Conservation (phyloP, 2,113 vertebrate genomes). For the Epinephelus moara region DNA sequence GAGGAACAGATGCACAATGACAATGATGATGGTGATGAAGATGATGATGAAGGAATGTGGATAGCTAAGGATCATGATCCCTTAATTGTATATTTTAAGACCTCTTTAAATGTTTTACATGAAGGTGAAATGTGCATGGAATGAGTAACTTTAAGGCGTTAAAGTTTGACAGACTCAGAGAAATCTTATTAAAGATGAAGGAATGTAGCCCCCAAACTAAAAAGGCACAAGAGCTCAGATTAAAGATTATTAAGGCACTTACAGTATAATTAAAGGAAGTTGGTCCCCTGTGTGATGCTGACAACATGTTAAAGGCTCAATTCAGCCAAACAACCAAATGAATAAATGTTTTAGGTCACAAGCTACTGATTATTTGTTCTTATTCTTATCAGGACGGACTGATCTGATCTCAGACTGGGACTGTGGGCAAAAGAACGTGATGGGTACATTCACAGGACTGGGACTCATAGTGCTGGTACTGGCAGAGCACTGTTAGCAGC, state of each 20-base stretch:
- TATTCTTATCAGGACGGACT: background rate
- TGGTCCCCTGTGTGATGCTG: background rate
- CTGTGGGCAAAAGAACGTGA: background rate
- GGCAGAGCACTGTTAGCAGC: conserved; percentile 9
- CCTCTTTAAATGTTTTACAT: background rate
- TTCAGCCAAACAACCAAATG: background rate
- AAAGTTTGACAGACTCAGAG: conserved; percentile 20
- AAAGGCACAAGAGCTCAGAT: background rate
- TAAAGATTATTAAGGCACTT: background rate
- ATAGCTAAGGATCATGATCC: background rate
- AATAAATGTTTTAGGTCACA: background rate
- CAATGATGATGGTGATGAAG: background rate
- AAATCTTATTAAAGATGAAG: background rate
- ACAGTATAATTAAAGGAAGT: background rate
- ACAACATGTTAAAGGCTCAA: background rate
- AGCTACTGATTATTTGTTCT: background rate
- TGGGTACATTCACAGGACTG: background rate
- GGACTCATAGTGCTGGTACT: conserved; percentile 27
- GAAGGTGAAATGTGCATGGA: conserved; percentile 60
- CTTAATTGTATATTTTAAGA: background rate
- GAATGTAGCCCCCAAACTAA: background rate
- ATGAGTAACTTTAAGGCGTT: background rate
- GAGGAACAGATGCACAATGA: conserved; percentile 16
- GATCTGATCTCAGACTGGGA: background rate
- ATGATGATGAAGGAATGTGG: conserved; percentile 10